Evolutionary conservation across 2,888 invertebrate species (phyloP).

Genomic region (Saturnia japonica): DNA sequence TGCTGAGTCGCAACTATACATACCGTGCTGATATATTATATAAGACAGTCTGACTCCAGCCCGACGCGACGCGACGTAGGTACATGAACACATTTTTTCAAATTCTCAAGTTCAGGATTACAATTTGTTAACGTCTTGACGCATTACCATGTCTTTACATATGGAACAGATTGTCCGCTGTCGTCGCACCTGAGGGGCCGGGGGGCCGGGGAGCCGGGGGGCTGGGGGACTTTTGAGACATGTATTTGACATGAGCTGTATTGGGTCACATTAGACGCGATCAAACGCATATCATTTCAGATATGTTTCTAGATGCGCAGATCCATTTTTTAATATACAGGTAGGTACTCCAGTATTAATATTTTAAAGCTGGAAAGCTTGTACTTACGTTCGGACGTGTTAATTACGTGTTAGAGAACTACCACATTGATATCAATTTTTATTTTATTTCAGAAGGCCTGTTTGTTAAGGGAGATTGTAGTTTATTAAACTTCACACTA

Average conservation of each 20-base stretch:
- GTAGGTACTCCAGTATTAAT: no score
- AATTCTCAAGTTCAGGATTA: conserved; percentile 20
- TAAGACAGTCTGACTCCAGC: not conserved
- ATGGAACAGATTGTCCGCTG: conserved; percentile 1
- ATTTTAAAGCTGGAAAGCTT: no score
- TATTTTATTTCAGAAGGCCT: no score
- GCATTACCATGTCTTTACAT: conserved; percentile 13
- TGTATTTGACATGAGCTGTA: no score
- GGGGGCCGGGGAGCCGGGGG: not conserved
- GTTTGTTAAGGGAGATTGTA: no score
- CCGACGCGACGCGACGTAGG: not conserved
- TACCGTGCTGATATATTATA: not conserved
- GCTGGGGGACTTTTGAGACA: no score
- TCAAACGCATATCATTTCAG: conserved; percentile 22
- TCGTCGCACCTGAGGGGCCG: not conserved
- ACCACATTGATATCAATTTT: no score
- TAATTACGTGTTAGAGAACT: no score
- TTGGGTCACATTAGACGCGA: conserved; percentile 3
- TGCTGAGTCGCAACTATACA: not conserved
- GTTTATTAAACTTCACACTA: no score
- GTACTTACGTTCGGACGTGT: no score
- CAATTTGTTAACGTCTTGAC: conserved; percentile 1
- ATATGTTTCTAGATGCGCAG: no score
- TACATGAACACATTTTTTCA: not conserved
- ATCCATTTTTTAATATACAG: no score